Evolutionary conservation across 2,113 vertebrate species (phyloP).

Genomic region (Axis porcinus): DNA sequence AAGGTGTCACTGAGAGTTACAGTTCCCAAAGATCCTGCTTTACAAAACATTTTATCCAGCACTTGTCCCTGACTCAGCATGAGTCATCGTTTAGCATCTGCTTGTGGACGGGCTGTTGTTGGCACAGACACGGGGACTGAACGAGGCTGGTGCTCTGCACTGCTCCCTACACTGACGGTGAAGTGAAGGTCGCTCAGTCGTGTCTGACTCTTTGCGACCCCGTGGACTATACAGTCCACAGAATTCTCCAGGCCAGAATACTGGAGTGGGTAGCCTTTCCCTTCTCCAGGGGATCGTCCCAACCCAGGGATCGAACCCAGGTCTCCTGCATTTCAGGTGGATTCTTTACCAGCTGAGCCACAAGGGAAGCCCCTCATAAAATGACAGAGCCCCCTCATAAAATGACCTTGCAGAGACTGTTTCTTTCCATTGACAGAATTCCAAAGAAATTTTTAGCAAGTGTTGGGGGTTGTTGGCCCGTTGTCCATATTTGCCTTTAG

Average conservation of each 20-base stretch:
- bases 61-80: background rate
- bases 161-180: background rate
- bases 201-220: background rate
- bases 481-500: background rate
- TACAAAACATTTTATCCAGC: background rate
- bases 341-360: background rate
- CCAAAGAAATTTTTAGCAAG: background rate
- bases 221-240: accelerated
- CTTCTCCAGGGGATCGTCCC: background rate
- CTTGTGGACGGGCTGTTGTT: background rate
- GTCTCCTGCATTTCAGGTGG: accelerated
- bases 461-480: background rate
- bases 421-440: background rate
- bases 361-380: background rate
- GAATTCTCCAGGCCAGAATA: background rate
- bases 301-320: background rate
- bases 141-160: background rate
- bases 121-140: background rate
- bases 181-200: accelerated
- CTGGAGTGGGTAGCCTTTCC: background rate
- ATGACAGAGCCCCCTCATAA: background rate
- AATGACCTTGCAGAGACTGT: background rate
- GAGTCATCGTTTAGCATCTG: background rate
- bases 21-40: background rate
- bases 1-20: background rate